These are phyloP conservation scores for Merluccius polli DNA, from an alignment of 2,797 vertebrate genomes.

Conservation along the genomic window DNA sequence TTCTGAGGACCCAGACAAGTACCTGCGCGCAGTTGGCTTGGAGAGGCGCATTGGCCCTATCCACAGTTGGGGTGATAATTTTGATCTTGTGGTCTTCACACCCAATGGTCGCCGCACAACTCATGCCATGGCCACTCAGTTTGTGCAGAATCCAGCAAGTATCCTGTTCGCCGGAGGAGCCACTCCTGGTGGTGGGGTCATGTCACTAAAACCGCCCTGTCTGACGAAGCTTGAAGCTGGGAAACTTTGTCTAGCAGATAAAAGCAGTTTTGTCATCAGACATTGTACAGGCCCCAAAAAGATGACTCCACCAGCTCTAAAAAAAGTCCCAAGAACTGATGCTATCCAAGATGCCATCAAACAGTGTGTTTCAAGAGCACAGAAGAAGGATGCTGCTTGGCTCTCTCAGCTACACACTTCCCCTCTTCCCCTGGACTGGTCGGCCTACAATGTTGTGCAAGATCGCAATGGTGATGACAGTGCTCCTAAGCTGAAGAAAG, in stretches of 20 bases:
- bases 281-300: not conserved
- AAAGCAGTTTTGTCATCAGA: constrained; percentile 9
- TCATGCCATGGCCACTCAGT: constrained; percentile 14
- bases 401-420: constrained; percentile 20
- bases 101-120: constrained; percentile 12
- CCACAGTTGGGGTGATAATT: constrained; percentile 18
- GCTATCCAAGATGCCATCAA: constrained; percentile 16
- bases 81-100: constrained; percentile 20
- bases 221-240: constrained; percentile 13
- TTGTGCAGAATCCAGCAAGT: constrained; percentile 7
- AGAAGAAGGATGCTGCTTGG: constrained; percentile 13
- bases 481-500: constrained; percentile 14
- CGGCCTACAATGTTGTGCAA: constrained; percentile 16
- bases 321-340: too few relatives aligned
- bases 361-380: constrained; percentile 21
- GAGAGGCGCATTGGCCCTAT: constrained; percentile 8
- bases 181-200: constrained; percentile 11
- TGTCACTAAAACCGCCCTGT: constrained; percentile 11
- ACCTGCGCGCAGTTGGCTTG: too few relatives aligned
- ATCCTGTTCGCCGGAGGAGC: not conserved
- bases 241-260: constrained; percentile 10
- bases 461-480: constrained; percentile 13
- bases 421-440: too few relatives aligned
- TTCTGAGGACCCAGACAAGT: too few relatives aligned
- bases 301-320: too few relatives aligned